Evolutionary conservation across 1,140 invertebrate genomes (phyloP), one percentile per base, ranked within the genome.

Genomic region (Eriosoma lanigerum): DNA sequence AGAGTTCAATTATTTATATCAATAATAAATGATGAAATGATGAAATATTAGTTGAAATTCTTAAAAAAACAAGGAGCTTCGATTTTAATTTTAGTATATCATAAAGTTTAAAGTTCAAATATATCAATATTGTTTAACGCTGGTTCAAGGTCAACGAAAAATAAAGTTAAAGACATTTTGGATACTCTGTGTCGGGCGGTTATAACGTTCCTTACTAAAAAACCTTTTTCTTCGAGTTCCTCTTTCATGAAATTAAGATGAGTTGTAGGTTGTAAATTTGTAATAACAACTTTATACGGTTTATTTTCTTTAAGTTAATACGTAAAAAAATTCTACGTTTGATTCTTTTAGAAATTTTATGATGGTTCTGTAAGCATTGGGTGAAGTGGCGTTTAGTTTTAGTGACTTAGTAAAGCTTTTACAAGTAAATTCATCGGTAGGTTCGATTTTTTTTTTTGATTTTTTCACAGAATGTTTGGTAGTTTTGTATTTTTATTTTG

Each of bases 81-180:
- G 52, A 62, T 17, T 32, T 46, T 62, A n/a, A 78, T 68, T 54
- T 54, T n/a, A 15, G 54, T 48, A 13, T 78, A 10, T 3, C 50
- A 19, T 32, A 78, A 24, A 44, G 70, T n/a, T 52, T 78, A 0
- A 21, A 1, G 13, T 5, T 24, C 17, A 29, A 21, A 78, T 66
- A 62, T 78, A 19, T n/a, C 13, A 26, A 21, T 78, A 44, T 78
- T 58, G 75, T 78, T 62, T n/a, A 32, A 3, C 19, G 24, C 52
- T 17, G 75, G 75, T 46, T 78, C 75, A 19, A 78, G 19, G 24
- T 64, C 75, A 19, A 32, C 17, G 19, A 78, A 64, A 44, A 56
- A 64, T 19, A 78, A 1, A 24, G n/a, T 17, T 66, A 32, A 52
- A 6, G 8, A 9, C 3, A 13, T 32, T 78, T 78, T 56, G 0